Evolutionary conservation across 2,797 vertebrate species (phyloP), one percentile per base, ranked within the genome.

Genomic region (Spheniscus humboldti): DNA sequence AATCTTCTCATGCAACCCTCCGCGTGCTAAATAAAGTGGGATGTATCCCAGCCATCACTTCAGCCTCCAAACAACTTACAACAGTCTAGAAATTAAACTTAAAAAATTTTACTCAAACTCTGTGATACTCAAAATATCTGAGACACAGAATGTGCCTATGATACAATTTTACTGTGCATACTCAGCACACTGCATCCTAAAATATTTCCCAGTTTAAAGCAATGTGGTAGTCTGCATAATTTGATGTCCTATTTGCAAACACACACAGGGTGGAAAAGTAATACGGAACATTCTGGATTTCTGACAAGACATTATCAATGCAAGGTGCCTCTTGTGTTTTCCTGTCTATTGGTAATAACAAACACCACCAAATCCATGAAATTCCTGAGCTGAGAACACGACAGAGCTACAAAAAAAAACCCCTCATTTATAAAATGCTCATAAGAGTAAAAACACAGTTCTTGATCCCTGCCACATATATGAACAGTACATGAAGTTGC

Each of bases 11-110:
- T 5, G 14, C 28, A 66, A 18, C 18, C 31, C 72, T 28, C 28
- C 1, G 0, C 0, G 3, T 13, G 69, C n/a, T 79, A 45, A 74
- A 64, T 9, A 10, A 63, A 67, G 57, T 6, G 24, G 68, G 45
- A 48, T 7, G 7, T 27, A 80, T 45, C 73, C 63, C 55, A 33
- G 57, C 35, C 83, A 48, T 23, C 47, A 19, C 59, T 75, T 41
- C 62, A 84, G 72, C 68, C 43, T 71, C 80, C 78, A 60, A 90
- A 69, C 41, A 57, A n/a, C 71, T 77, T 33, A 41, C 13, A 63
- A 6, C 43, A 55, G 60, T 11, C 84, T 62, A 37, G 59, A 76
- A 89, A 93, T 41, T 30, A 11, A 39, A 35, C 52, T 73, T 41
- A 6, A 19, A 18, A 0, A 13, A 11, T 71, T 91, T 50, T 13